Evolutionary conservation across 2,113 vertebrate genomes (phyloP), one percentile per base, ranked within the genome.

Genomic region (Galeopterus variegatus): DNA sequence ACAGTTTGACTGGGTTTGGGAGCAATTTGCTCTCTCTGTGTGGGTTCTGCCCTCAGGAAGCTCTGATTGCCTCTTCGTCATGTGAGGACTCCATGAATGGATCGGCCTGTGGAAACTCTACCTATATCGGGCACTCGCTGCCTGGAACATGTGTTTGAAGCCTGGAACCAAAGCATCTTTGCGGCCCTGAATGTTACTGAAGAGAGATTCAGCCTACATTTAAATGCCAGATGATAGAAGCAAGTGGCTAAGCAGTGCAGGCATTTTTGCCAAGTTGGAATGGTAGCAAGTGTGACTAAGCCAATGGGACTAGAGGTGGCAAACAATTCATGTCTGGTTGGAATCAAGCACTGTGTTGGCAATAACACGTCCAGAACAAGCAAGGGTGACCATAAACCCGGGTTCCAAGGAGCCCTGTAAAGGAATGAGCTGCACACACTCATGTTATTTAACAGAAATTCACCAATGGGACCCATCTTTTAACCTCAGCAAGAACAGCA

Each of bases 161-260:
- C 84, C 95, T 96, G 97, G 88, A 96, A 97, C 96, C 97, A 95
- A 94, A 97, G 97, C 97, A 96, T 97, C 97, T 98, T 91, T 97
- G 98, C 95, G 98, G 98, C 98, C 98, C 97, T 80, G 93, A 98
- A 98, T 96, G 92, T 96, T 97, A 97, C 98, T 94, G 94, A 96
- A 31, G 83, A 98, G 97, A 96, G 98, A 97, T 98, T 96, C 95
- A 88, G 33, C 98, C 95, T 98, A 97, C 96, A 88, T 98, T 98
- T 84, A 98, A 98, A 98, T 98, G 98, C 98, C 98, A 98, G 98
- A 98, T 98, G 98, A 97, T 76, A 97, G 98, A 98, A 98, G 96
- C 94, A 90, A 96, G 97, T 96, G 98, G 98, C 98, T 98, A 98
- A 98, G 98, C 98, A 97, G 94, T 97, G 96, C 88, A 52, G 97